phyloP scores from a whole-genome alignment of 2,888 invertebrate species.

The Drosophila leonis region DNA sequence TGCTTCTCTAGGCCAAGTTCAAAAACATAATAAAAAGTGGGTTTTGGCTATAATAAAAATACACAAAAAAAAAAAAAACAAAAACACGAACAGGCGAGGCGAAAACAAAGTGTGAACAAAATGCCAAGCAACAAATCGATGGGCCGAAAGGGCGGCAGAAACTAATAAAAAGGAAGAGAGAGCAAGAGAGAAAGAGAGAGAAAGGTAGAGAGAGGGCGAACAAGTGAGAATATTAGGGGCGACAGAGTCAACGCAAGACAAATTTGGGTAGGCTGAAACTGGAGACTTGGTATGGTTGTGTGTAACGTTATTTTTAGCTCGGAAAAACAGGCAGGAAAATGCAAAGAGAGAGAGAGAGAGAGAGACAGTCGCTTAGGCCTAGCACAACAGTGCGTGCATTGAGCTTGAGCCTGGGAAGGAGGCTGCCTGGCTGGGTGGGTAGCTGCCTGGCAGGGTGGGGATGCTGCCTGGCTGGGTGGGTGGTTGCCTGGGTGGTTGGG shows the following conservation, averaged over 20 bases:
- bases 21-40: constrained; percentile 12
- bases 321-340: constrained; percentile 31
- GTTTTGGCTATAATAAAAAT: constrained; percentile 5
- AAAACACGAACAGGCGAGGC: neutral
- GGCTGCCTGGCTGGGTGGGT: constrained; percentile 13
- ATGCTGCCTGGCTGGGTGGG: too few relatives aligned
- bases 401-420: constrained; percentile 37
- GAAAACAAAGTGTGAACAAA: constrained; percentile 24
- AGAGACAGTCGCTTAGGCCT: constrained; percentile 48
- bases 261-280: constrained; percentile 37
- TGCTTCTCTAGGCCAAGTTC: constrained; percentile 21
- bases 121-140: constrained; percentile 32
- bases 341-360: constrained; percentile 4
- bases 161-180: neutral
- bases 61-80: neutral
- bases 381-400: constrained; percentile 71
- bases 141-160: constrained; percentile 6
- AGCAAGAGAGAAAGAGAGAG: neutral
- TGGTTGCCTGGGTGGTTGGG: constrained; percentile 4
- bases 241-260: constrained; percentile 30
- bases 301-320: constrained; percentile 59
- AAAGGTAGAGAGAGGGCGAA: neutral
- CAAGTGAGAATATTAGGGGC: constrained; percentile 27
- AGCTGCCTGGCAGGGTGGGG: constrained; percentile 4
- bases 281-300: constrained; percentile 23